Percentiles rank a stretch among this genome's conserved stretches.
These are phyloP conservation scores for Argyresthia albistria DNA, from an alignment of 2,888 invertebrate species.

Conservation along the genomic window DNA sequence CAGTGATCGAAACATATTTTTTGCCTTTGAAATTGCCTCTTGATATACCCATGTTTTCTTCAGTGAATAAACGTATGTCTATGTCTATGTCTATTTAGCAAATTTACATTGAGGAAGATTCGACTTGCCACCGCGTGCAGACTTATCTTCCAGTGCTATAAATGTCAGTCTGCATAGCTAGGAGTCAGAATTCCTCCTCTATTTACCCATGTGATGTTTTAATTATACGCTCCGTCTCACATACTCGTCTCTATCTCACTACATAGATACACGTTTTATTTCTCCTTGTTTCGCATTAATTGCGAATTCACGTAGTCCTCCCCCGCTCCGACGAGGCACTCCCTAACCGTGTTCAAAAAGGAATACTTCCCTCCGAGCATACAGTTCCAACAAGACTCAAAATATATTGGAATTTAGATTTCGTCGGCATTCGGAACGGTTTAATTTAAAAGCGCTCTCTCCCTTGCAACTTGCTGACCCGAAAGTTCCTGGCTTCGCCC, in stretches of 20 bases:
- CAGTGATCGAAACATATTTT: no score
- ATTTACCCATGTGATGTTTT: slow-evolving; percentile 35
- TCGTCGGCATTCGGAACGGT: neutral
- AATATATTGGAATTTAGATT: slow-evolving; percentile 4
- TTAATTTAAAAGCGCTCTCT: neutral
- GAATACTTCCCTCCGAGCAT: slow-evolving; percentile 17
- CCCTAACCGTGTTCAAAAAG: slow-evolving; percentile 33
- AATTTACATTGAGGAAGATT: no score
- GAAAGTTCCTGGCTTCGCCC: neutral
- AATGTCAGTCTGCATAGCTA: no score
- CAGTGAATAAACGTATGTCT: no score
- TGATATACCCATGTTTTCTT: no score
- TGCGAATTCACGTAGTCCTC: slow-evolving; percentile 2
- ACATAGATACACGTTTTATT: slow-evolving; percentile 20
- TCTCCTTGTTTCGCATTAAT: slow-evolving; percentile 33
- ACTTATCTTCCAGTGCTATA: no score
- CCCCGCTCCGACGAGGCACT: slow-evolving; percentile 19
- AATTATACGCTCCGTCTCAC: slow-evolving; percentile 38
- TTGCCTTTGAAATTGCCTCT: no score
- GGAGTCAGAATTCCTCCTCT: neutral
- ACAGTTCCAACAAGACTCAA: slow-evolving; percentile 5
- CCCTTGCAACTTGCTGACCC: neutral
- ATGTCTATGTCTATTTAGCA: no score
- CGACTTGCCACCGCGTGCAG: no score
- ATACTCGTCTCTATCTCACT: slow-evolving; percentile 18